Evolutionary conservation across 2,797 vertebrate species (phyloP).

Genomic region (Halcyon chelicuti): DNA sequence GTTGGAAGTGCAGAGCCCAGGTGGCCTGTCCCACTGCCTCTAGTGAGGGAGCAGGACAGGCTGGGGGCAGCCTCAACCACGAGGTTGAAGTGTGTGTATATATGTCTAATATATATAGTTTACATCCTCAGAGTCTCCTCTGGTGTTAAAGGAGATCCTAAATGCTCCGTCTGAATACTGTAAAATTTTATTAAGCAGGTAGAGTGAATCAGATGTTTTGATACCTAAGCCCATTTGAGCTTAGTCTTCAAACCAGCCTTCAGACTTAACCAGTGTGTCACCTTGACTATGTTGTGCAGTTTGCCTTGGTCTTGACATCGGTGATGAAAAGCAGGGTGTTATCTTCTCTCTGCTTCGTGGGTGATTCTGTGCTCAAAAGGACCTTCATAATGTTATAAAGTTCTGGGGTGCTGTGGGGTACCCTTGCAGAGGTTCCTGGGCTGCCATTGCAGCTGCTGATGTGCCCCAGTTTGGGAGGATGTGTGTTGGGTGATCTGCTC

Average conservation of each 20-base stretch:
- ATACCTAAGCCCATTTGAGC: background rate
- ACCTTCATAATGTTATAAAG: background rate
- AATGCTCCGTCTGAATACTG: background rate
- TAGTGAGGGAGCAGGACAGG: background rate
- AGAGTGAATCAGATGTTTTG: background rate
- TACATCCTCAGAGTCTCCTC: background rate
- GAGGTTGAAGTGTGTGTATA: too few species aligned
- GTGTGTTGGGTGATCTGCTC: fast-evolving
- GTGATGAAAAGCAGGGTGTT: background rate
- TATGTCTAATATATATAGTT: too few species aligned
- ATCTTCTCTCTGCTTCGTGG: background rate
- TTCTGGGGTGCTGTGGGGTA: background rate
- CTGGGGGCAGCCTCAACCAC: background rate
- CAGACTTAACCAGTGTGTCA: background rate
- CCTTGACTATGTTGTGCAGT: background rate
- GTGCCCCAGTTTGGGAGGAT: background rate
- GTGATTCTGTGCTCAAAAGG: background rate
- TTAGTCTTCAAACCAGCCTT: background rate
- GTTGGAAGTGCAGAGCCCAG: background rate
- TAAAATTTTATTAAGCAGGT: background rate
- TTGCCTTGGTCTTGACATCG: background rate
- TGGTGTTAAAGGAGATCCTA: background rate
- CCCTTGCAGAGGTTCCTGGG: background rate
- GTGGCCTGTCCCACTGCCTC: background rate
- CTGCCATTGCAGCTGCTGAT: background rate